A percentile compares a stretch with the other conserved stretches of the same genome.
Evolutionary conservation across 2,797 vertebrate genomes (phyloP).

Genomic region (Buphagus erythrorhynchus): DNA sequence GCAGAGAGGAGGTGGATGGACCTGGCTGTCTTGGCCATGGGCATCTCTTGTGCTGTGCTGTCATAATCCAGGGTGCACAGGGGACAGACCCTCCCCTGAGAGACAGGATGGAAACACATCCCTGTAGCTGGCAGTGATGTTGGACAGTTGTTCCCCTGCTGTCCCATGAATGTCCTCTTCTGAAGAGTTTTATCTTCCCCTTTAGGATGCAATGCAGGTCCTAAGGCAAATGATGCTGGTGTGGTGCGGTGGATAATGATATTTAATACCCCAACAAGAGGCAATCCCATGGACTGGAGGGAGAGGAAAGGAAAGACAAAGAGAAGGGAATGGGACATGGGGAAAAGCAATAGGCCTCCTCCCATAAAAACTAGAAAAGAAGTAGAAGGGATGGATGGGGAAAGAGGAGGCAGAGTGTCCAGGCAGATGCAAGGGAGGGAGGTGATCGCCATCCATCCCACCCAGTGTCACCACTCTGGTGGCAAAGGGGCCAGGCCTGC

Average conservation of each 20-base stretch:
- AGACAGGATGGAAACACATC: background rate
- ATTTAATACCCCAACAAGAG: background rate
- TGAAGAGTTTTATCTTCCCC: background rate
- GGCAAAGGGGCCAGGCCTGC: background rate
- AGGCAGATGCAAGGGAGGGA: background rate
- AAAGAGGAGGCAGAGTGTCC: background rate
- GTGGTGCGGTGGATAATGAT: background rate
- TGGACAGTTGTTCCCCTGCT: background rate
- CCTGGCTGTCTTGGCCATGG: rapidly evolving
- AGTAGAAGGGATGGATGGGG: background rate
- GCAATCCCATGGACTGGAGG: background rate
- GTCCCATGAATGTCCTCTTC: background rate
- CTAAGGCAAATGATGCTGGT: background rate
- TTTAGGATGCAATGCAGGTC: background rate
- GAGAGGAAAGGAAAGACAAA: background rate
- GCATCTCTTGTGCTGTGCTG: background rate
- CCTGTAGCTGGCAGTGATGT: background rate
- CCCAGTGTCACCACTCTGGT: background rate
- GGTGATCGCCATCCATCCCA: background rate
- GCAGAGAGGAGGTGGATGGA: background rate
- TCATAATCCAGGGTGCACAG: background rate
- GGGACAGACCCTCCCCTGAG: background rate
- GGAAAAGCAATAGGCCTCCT: background rate
- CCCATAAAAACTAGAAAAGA: background rate
- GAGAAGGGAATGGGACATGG: background rate